A percentile compares a stretch with the other conserved stretches of the same genome.
These are phyloP conservation scores for Orchestes rusci DNA, from an alignment of 2,888 invertebrate genomes.

Conservation along the genomic window DNA sequence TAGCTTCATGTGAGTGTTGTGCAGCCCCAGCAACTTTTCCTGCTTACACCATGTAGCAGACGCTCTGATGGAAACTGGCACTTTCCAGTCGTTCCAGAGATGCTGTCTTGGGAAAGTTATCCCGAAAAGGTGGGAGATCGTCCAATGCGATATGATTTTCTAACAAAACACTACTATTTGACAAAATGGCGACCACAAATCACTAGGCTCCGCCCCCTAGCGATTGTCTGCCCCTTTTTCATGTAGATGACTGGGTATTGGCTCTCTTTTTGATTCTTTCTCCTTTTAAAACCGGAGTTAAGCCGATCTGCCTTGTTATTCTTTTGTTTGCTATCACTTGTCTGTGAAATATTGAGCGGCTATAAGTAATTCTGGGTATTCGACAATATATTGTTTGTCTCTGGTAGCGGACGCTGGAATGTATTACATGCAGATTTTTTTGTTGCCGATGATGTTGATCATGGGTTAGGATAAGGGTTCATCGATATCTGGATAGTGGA, in stretches of 20 bases:
- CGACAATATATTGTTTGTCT: slow-evolving; percentile 21
- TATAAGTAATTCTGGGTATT: slow-evolving; percentile 30
- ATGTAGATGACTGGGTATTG: slow-evolving; percentile 44
- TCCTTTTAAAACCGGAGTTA: slow-evolving; percentile 36
- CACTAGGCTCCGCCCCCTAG: slow-evolving; percentile 37
- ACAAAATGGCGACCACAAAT: slow-evolving; percentile 50
- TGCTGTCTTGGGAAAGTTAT: slow-evolving; percentile 2
- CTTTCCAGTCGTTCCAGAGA: not conserved
- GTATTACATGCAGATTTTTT: slow-evolving; percentile 18
- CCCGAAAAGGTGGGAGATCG: slow-evolving; percentile 43
- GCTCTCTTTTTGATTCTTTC: slow-evolving; percentile 41
- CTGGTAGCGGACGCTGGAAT: slow-evolving; percentile 12
- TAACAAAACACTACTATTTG: slow-evolving; percentile 49
- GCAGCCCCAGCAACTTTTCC: slow-evolving; percentile 9
- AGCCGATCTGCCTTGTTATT: slow-evolving; percentile 40
- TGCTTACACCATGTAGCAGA: too few relatives aligned
- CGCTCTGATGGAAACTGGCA: too few relatives aligned
- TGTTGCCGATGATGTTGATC: too few relatives aligned
- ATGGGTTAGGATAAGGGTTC: too few relatives aligned
- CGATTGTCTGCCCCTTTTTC: slow-evolving; percentile 47
- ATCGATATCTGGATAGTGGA: too few relatives aligned
- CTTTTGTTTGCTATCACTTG: slow-evolving; percentile 36
- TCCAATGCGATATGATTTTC: slow-evolving; percentile 46
- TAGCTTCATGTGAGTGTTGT: slow-evolving; percentile 13
- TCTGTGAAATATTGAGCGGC: slow-evolving; percentile 35